A percentile compares a stretch with the other conserved stretches of the same genome.
Evolutionary conservation across 64 coral and sea anemone genomes (phyloP).

Genomic region (Montipora cactus): DNA sequence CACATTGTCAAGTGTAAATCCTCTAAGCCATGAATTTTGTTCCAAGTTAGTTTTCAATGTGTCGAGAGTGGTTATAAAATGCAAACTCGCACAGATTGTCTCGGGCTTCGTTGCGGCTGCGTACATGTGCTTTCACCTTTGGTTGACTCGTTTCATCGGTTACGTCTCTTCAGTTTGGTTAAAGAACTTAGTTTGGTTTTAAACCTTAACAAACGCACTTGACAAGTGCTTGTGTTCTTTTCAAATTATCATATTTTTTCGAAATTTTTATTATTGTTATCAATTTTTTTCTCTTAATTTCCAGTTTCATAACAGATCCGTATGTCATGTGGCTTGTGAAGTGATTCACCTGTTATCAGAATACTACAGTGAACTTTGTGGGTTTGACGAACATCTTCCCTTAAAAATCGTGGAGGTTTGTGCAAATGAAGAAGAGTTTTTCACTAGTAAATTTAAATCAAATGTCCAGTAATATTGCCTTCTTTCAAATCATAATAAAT

Average conservation of each 20-base stretch:
- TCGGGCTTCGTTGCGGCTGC: not conserved
- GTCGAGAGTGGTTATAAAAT: too few relatives aligned
- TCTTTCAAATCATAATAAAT: too few relatives aligned
- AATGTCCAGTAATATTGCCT: too few relatives aligned
- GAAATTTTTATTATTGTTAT: too few relatives aligned
- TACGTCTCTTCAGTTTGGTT: not conserved
- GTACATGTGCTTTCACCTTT: not conserved
- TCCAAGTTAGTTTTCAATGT: too few relatives aligned
- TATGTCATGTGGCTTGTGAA: slow-evolving; percentile 86
- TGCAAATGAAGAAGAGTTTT: not conserved
- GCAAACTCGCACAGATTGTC: not conserved
- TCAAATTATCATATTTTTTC: too few relatives aligned
- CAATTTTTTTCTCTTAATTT: not conserved
- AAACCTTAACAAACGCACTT: not conserved
- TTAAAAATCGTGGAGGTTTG: slow-evolving; percentile 95
- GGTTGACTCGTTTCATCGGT: not conserved
- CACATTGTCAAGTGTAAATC: too few relatives aligned
- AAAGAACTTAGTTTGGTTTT: not conserved
- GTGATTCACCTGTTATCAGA: slow-evolving; percentile 91
- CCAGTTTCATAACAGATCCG: slow-evolving; percentile 93
- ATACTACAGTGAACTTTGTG: slow-evolving; percentile 80
- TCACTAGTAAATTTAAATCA: too few relatives aligned
- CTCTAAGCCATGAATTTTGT: too few relatives aligned
- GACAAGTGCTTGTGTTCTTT: too few relatives aligned
- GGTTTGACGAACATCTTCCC: slow-evolving; percentile 88